Evolutionary conservation across 2,113 vertebrate genomes (phyloP), one percentile per base, ranked within the genome.

Genomic region (Stomatorhinus ivindoensis): DNA sequence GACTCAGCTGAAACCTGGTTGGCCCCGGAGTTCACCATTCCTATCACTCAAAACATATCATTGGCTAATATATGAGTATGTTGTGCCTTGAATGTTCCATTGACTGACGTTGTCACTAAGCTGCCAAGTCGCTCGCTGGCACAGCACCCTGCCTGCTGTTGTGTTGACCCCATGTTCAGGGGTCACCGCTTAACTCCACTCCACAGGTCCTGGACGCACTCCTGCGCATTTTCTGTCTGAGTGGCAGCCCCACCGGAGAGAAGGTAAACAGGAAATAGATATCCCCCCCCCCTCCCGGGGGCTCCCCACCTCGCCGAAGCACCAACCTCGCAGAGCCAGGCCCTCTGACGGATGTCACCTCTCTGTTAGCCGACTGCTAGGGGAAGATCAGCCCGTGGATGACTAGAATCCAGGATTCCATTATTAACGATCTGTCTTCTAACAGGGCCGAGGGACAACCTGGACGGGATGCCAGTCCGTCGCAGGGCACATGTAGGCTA

Each of bases 221-320:
- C 46, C 86, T 80, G 39, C 46, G 87, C 90, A 2, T 61, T 92
- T 89, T 93, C 92, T 93, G 93, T 58, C 58, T 46, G 51, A 90
- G 69, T 61, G 89, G 69, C 55, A 90, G 89, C 53, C 87, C 48
- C 80, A 88, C 87, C 89, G 89, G 87, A 76, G 86, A 55, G 92
- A 92, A 92, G 90, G 83, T 90, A 93, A 95, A 93, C 91, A 94
- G 88, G 87, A 90, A 51, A 53, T 50, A 15, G 65, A 87, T 8
- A 21, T 0, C 51, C 17, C 31, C 35, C 21, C 31, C 31, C 0
- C 31, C 35, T 31, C 27, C 31, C 31, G 35, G 15, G 46, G 42
- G 3, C 50, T 42, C 27, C 51, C 69, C 47, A n/a, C 61, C 24
- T 46, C 3, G 9, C 53, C 31, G 3, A 86, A 44, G 17, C 76